Evolutionary conservation across 2,113 vertebrate species (phyloP).

Genomic region (Dermatemys mawii): DNA sequence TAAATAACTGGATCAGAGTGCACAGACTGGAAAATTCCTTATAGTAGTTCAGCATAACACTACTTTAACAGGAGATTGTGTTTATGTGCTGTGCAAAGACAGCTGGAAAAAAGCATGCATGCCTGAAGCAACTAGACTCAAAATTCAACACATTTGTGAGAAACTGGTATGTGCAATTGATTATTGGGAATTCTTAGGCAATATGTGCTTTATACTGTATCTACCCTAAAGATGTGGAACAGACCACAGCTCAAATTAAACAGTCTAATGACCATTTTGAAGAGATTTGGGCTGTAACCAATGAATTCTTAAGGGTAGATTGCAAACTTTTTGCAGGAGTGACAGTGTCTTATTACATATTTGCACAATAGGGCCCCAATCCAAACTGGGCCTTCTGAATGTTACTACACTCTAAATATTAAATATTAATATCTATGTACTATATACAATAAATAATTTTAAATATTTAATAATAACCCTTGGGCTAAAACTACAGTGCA

Average conservation of each 20-base stretch:
- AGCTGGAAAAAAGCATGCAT: conserved; percentile 9
- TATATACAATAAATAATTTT: neutral
- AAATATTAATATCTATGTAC: neutral
- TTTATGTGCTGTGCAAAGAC: conserved; percentile 28
- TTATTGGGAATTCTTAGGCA: conserved; percentile 40
- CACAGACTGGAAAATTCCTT: conserved; percentile 36
- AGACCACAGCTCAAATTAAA: neutral
- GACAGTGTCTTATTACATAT: neutral
- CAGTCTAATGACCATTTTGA: neutral
- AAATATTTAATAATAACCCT: no score
- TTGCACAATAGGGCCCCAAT: neutral
- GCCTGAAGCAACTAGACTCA: conserved; percentile 41
- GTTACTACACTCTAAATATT: neutral
- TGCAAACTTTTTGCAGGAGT: neutral
- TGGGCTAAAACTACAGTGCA: neutral
- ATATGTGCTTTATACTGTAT: neutral
- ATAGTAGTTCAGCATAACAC: neutral
- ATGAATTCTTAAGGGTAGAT: conserved; percentile 11
- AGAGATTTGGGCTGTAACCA: neutral
- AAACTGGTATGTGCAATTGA: neutral
- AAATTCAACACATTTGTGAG: neutral
- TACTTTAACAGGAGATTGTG: conserved; percentile 18
- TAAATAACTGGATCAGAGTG: conserved; percentile 13
- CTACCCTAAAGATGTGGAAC: neutral
- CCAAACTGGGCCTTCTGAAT: neutral